Conservation (phyloP, 2,797 vertebrate species). For the Esox lucius region DNA sequence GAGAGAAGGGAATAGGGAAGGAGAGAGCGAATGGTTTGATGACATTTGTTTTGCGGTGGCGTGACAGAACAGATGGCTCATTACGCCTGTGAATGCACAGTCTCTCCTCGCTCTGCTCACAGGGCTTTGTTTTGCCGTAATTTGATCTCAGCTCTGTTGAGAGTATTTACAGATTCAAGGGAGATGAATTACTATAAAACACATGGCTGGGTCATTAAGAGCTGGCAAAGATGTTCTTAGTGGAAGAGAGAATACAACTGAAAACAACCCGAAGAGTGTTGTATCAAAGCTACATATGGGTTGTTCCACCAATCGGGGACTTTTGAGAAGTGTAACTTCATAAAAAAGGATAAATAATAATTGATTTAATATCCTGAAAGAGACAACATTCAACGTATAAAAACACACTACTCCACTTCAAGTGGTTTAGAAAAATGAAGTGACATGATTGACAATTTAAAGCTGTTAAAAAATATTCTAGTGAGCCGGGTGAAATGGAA, state of each 20-base stretch:
- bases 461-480: too few relatives aligned
- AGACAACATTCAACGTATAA: too few relatives aligned
- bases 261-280: background rate
- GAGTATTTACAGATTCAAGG: constrained; percentile 58
- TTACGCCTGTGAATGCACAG: constrained; percentile 53
- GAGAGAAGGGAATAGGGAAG: constrained; percentile 33
- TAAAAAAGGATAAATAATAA: too few relatives aligned
- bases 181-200: constrained; percentile 36
- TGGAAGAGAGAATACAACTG: background rate
- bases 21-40: constrained; percentile 60
- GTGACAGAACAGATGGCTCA: constrained; percentile 61
- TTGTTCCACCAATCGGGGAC: background rate
- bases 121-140: constrained; percentile 56
- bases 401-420: too few relatives aligned
- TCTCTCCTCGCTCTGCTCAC: constrained; percentile 46
- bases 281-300: background rate
- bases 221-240: background rate
- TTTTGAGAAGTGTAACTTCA: too few relatives aligned
- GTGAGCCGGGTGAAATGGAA: too few relatives aligned
- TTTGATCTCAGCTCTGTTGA: constrained; percentile 61
- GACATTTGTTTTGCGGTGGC: constrained; percentile 52
- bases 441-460: too few relatives aligned
- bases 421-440: too few relatives aligned
- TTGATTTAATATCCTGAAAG: too few relatives aligned
- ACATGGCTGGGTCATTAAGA: constrained; percentile 26